Base-by-base conservation (phyloP, 92 coral and sea anemone species). In the Montipora capitata region DNA sequence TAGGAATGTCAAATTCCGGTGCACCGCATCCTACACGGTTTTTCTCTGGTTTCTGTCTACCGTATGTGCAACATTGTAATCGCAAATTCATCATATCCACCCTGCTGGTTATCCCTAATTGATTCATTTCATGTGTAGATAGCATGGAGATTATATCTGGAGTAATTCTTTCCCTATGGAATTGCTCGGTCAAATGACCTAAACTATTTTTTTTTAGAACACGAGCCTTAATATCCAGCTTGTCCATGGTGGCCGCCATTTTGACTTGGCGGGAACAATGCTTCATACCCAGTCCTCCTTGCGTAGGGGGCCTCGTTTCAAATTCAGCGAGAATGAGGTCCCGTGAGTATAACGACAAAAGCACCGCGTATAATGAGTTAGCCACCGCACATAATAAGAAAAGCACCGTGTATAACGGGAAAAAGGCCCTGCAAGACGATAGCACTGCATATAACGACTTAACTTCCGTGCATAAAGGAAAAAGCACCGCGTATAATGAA, bases 81-180 rank as follows among this genome's bases (percentile, higher is more conserved):
- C 89, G 93, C 76, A 89, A 85, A 54, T 90, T 90, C 96, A 89
- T 93, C 90, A 93, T 86, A 45, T 93, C 91, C 20, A 40, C 74
- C 70, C 72, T 74, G 89, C 64, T 80, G 72, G 79, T 75, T 63
- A 89, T 74, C 71, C 93, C 96, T 40, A 93, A 73, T 72, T 76
- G 71, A 76, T 76, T 62, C 77, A 89, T 74, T 13, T 89, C 91
- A 64, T 80, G 62, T n/a, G 83, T 63, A 49, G 96, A 89, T 51
- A 89, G 83, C 75, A 54, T 13, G 63, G 82, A 83, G 62, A 88
- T 83, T 77, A 92, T 87, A 68, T 92, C 95, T 8, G 95, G 92
- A 15, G 89, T 85, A 43, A 93, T 89, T 58, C 89, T 93, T 73
- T 89, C 89, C 76, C 68, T 14, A 2, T 67, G 77, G 72, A 85